Evolutionary conservation across 1,140 invertebrate genomes (phyloP).

Genomic region (Diorhabda elongata): DNA sequence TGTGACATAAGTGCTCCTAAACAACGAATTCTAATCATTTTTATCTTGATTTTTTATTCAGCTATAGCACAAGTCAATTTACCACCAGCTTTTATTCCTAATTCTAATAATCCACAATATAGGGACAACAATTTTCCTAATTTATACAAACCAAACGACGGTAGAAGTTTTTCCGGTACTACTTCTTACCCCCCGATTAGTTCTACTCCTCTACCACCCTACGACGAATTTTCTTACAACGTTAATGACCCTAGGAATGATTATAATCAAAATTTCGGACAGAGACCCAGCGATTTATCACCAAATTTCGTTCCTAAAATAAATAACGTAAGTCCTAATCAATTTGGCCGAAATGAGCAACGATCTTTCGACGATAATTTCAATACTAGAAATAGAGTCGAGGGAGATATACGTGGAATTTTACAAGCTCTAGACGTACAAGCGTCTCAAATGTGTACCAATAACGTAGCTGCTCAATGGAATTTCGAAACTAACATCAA

Average conservation of each 20-base stretch:
- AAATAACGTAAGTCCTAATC: neutral
- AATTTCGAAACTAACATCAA: constrained; percentile 84
- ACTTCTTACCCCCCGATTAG: neutral
- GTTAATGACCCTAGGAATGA: constrained; percentile 6
- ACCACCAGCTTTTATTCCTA: constrained; percentile 8
- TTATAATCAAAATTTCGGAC: constrained; percentile 10
- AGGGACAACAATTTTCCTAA: neutral
- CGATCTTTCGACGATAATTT: constrained; percentile 4
- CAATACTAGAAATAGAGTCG: constrained; percentile 22
- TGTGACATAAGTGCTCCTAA: constrained; percentile 16
- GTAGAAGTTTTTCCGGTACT: neutral
- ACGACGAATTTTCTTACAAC: constrained; percentile 1
- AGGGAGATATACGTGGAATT: constrained; percentile 31
- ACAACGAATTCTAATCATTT: constrained; percentile 7
- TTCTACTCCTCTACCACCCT: neutral
- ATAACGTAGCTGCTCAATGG: constrained; percentile 81
- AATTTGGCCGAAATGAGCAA: neutral
- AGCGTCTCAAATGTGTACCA: constrained; percentile 71
- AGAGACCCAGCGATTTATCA: neutral
- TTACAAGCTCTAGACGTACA: constrained; percentile 58
- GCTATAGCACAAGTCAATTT: constrained; percentile 3
- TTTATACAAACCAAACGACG: neutral
- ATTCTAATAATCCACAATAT: neutral
- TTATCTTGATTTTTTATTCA: constrained; percentile 7
- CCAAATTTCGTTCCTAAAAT: neutral